Evolutionary conservation across 2,113 vertebrate species (phyloP).

Genomic region (Merops nubicus): DNA sequence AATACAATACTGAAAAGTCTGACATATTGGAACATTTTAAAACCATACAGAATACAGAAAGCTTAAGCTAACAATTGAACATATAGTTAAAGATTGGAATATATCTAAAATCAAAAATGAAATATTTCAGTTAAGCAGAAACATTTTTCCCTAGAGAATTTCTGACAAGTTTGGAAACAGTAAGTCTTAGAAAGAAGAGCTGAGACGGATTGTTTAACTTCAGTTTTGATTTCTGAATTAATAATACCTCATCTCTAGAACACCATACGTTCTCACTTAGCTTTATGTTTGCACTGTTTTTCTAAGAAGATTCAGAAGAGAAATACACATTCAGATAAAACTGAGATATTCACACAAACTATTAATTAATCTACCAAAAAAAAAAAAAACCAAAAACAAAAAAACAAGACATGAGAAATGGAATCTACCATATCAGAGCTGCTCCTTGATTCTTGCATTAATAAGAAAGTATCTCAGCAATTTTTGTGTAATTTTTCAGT

Average conservation of each 20-base stretch:
- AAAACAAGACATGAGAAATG: neutral
- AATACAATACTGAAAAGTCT: neutral
- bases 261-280: neutral
- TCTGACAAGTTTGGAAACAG: neutral
- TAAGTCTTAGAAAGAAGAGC: neutral
- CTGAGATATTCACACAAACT: neutral
- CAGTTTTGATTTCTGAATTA: neutral
- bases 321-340: neutral
- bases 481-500: neutral
- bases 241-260: neutral
- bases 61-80: neutral
- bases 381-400: no score
- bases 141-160: neutral
- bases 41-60: neutral
- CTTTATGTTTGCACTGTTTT: neutral
- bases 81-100: neutral
- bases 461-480: neutral
- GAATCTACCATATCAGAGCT: neutral
- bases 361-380: neutral
- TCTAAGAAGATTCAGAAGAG: neutral
- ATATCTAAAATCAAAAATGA: neutral
- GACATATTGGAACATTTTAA: neutral
- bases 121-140: neutral
- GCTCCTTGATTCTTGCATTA: neutral
- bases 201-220: neutral